A percentile compares a stretch with the other conserved stretches of the same genome.
Evolutionary conservation across 2,797 vertebrate genomes (phyloP).

Genomic region (Phrynocephalus forsythii): DNA sequence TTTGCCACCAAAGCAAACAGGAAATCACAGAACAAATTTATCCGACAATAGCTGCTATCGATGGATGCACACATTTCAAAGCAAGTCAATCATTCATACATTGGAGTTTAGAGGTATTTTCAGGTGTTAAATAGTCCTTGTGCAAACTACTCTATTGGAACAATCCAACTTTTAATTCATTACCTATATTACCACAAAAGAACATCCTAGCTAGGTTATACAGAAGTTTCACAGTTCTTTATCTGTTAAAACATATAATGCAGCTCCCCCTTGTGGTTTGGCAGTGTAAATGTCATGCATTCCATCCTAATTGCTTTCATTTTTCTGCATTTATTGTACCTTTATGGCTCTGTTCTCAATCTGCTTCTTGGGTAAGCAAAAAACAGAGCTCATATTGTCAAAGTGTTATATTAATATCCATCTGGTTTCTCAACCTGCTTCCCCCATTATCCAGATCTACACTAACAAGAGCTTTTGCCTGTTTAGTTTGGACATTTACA

Average conservation of each 20-base stretch:
- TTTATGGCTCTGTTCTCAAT: not conserved
- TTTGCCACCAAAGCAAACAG: not conserved
- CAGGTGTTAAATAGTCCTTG: not conserved
- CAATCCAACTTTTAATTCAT: not conserved
- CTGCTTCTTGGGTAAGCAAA: not conserved
- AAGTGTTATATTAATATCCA: not conserved
- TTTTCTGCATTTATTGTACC: not conserved
- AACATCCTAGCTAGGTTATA: not conserved
- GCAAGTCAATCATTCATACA: not conserved
- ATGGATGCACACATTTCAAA: not conserved
- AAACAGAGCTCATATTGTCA: not conserved
- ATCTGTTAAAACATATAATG: slow-evolving; percentile 26
- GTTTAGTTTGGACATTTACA: not conserved
- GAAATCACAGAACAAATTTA: not conserved
- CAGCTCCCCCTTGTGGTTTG: slow-evolving; percentile 72
- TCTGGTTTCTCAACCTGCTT: too few relatives aligned
- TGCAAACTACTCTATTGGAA: not conserved
- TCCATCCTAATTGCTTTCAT: not conserved
- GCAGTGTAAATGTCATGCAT: not conserved
- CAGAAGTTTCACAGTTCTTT: slow-evolving; percentile 5
- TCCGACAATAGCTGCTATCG: too few relatives aligned
- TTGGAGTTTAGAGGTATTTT: not conserved
- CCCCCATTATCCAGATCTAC: too few relatives aligned
- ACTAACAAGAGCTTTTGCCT: slow-evolving; percentile 14
- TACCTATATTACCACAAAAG: too few relatives aligned